phyloP scores from a whole-genome alignment of 1,140 invertebrate species.

The Notospermus geniculatus region DNA sequence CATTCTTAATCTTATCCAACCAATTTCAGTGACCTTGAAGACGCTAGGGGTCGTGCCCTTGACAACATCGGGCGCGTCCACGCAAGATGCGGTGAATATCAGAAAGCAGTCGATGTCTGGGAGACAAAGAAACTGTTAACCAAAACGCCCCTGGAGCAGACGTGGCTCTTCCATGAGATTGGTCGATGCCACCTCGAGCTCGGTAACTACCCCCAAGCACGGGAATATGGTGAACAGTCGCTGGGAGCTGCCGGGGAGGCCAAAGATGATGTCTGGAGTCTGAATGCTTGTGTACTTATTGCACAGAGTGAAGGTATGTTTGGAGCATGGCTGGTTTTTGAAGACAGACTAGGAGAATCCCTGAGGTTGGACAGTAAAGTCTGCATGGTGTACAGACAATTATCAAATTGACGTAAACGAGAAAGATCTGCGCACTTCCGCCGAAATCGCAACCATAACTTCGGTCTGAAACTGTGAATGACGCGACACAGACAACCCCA shows the following conservation, averaged over 20 bases:
- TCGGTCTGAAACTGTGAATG: too few species aligned
- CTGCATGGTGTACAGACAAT: neutral
- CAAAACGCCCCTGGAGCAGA: constrained; percentile 42
- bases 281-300: constrained; percentile 51
- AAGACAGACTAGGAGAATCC: too few species aligned
- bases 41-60: constrained; percentile 41
- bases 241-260: constrained; percentile 41
- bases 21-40: constrained; percentile 40
- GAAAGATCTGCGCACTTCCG: too few species aligned
- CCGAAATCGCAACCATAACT: too few species aligned
- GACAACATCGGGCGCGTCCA: constrained; percentile 48
- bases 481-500: too few species aligned
- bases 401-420: too few species aligned
- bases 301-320: constrained; percentile 45
- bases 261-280: constrained; percentile 47
- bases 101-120: constrained; percentile 48
- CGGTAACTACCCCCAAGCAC: constrained; percentile 33
- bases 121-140: constrained; percentile 44
- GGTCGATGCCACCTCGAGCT: constrained; percentile 53
- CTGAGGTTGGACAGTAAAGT: neutral
- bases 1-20: too few species aligned
- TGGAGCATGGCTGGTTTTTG: too few species aligned
- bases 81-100: constrained; percentile 41
- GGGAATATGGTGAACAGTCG: constrained; percentile 46
- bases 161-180: constrained; percentile 55